phyloP scores from a whole-genome alignment of 2,113 vertebrate species.

The Notarius lentiginosus region DNA sequence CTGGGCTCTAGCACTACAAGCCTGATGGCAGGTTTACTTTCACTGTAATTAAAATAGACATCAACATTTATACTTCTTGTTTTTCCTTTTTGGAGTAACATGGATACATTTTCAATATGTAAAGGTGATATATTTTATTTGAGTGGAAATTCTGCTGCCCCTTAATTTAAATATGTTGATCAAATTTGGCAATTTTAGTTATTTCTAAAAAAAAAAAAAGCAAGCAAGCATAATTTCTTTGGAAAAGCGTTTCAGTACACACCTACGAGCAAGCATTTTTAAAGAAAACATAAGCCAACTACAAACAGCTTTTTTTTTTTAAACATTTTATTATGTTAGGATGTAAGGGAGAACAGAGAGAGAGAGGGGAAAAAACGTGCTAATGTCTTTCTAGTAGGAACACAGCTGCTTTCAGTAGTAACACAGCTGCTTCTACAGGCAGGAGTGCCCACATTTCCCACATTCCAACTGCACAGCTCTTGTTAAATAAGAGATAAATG shows the following conservation, averaged over 20 bases:
- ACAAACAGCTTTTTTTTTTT: not conserved
- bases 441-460: not conserved
- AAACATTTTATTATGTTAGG: not conserved
- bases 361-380: too few species aligned
- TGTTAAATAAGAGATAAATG: constrained; percentile 51
- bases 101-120: not conserved
- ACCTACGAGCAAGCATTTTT: not conserved
- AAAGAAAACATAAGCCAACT: not conserved
- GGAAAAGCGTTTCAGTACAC: not conserved
- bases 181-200: too few species aligned
- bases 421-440: constrained; percentile 3
- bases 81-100: not conserved
- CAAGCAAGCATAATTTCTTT: too few species aligned
- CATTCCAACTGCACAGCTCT: constrained; percentile 23
- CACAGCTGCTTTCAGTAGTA: constrained; percentile 12
- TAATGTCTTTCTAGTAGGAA: not conserved
- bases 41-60: not conserved
- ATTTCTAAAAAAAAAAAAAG: too few species aligned
- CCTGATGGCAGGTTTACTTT: not conserved
- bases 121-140: not conserved
- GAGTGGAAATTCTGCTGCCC: not conserved
- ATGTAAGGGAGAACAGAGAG: not conserved
- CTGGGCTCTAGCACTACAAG: too few species aligned
- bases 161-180: not conserved
- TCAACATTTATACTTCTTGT: not conserved